These are phyloP conservation scores for Exaiptasia diaphana DNA, from an alignment of 64 coral and sea anemone species.

Conservation along the genomic window DNA sequence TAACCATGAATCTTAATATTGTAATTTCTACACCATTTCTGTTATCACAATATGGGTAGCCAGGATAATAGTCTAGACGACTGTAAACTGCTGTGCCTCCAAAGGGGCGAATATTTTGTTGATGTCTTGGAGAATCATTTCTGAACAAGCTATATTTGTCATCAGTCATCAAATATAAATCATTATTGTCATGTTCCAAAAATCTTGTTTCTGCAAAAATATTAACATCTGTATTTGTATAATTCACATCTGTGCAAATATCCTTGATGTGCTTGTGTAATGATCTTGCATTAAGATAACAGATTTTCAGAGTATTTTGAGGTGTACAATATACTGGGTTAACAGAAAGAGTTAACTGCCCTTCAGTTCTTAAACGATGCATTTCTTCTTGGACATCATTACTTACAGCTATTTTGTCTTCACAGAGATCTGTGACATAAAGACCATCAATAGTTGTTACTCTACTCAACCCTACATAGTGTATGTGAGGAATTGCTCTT, in stretches of 20 bases:
- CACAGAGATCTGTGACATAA: slow-evolving; percentile 42
- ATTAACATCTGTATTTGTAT: slow-evolving; percentile 28
- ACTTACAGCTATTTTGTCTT: slow-evolving; percentile 46
- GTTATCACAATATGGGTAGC: slow-evolving; percentile 42
- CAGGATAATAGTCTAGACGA: slow-evolving; percentile 8
- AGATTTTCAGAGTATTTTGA: slow-evolving; percentile 33
- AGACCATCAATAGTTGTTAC: slow-evolving; percentile 47
- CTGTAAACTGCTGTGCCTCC: slow-evolving; percentile 53
- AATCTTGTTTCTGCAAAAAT: slow-evolving; percentile 43
- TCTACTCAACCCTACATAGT: slow-evolving; percentile 34
- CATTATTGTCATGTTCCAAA: slow-evolving; percentile 22
- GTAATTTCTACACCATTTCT: slow-evolving; percentile 36
- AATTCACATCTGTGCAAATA: slow-evolving; percentile 11
- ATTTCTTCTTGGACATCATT: slow-evolving; percentile 11
- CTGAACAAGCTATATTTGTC: slow-evolving; percentile 45
- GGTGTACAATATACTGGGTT: slow-evolving; percentile 27
- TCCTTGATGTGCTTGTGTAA: slow-evolving; percentile 47
- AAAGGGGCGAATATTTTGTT: slow-evolving; percentile 28
- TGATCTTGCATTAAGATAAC: slow-evolving; percentile 47
- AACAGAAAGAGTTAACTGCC: neutral
- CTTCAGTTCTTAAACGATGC: neutral
- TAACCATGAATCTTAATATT: slow-evolving; percentile 11
- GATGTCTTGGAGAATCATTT: slow-evolving; percentile 45
- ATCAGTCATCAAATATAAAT: slow-evolving; percentile 34
- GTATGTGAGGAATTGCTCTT: slow-evolving; percentile 37